phyloP scores from a whole-genome alignment of 2,797 vertebrate genomes.

The Lacerta agilis region DNA sequence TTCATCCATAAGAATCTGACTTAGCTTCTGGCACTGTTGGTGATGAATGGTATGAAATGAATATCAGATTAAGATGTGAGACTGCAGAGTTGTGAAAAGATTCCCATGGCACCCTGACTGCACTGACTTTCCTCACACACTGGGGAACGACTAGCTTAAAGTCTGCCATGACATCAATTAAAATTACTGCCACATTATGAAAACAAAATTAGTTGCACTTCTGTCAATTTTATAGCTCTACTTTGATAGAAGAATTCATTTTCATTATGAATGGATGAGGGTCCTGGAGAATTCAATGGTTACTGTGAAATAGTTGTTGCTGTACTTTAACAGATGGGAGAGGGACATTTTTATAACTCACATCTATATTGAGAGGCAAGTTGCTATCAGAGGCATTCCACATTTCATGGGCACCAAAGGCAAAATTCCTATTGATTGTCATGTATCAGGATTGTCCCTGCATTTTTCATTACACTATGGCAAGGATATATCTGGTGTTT shows the following conservation, averaged over 20 bases:
- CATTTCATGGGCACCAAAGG: slow-evolving; percentile 18
- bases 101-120: slow-evolving; percentile 26
- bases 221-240: slow-evolving; percentile 41
- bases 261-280: slow-evolving; percentile 43
- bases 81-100: slow-evolving; percentile 44
- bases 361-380: slow-evolving; percentile 18
- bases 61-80: slow-evolving; percentile 47
- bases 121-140: slow-evolving; percentile 29
- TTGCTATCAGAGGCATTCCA: slow-evolving; percentile 9
- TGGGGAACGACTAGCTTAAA: slow-evolving; percentile 35
- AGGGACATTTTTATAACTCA: slow-evolving; percentile 35
- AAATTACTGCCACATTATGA: slow-evolving; percentile 52
- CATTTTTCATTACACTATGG: not conserved
- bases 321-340: slow-evolving; percentile 24
- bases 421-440: slow-evolving; percentile 15
- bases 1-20: slow-evolving; percentile 42
- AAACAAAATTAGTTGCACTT: slow-evolving; percentile 50
- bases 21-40: slow-evolving; percentile 44
- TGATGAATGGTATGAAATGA: slow-evolving; percentile 46
- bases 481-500: not conserved
- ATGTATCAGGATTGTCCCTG: not conserved
- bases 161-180: slow-evolving; percentile 48
- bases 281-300: slow-evolving; percentile 21
- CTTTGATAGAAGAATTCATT: slow-evolving; percentile 40
- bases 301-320: slow-evolving; percentile 35